Base-by-base conservation (phyloP, 2,888 invertebrate genomes). In the Penaeus monodon region DNA sequence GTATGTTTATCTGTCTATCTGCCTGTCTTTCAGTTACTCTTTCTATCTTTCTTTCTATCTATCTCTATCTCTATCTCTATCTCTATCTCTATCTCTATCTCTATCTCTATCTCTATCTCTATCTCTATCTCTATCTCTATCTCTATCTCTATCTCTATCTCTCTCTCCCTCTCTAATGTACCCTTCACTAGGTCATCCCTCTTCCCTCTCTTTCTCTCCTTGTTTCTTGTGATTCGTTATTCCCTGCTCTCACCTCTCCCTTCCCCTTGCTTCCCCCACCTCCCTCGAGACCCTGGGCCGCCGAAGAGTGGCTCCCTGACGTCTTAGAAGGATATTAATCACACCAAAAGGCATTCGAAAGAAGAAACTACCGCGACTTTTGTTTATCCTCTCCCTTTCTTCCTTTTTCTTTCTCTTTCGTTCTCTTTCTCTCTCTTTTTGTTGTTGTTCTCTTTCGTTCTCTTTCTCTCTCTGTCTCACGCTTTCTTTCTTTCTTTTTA, bases 351-450 rank as follows among this genome's bases (percentile, higher is more conserved):
- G 57, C 57, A 57, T 57, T 57, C 57, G 57, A 57, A 57, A 57
- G 17, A 57, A 57, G 57, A 14, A 57, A 14, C 65, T 22, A 17
- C 24, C 24, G 20, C 65, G 6, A 33, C 14, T 81, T 66, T 70
- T 49, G 44, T 29, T 44, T 49, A 49, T 68, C 70, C 49, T 70
- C 49, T 68, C 68, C 49, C 81, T 81, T 27, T 66, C 44, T 80
- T 22, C 44, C 38, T 80, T 33, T 80, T n/a, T 66, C 66, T 38
- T 66, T 80, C 66, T 49, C 44, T 38, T 44, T 38, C 38, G 22
- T 20, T 73, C 73, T 33, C 12, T 27, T 38, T 29, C 33, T 73
- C 17, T 73, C 49, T 66, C 66, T 80, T n/a, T 66, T 38, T 80
- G 44, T 80, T n/a, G 44, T 33, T 66, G n/a, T 80, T 27, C 44